Percentiles rank a stretch among this genome's conserved stretches.
phyloP scores from a whole-genome alignment of 2,113 vertebrate genomes.

The Candoia aspera region DNA sequence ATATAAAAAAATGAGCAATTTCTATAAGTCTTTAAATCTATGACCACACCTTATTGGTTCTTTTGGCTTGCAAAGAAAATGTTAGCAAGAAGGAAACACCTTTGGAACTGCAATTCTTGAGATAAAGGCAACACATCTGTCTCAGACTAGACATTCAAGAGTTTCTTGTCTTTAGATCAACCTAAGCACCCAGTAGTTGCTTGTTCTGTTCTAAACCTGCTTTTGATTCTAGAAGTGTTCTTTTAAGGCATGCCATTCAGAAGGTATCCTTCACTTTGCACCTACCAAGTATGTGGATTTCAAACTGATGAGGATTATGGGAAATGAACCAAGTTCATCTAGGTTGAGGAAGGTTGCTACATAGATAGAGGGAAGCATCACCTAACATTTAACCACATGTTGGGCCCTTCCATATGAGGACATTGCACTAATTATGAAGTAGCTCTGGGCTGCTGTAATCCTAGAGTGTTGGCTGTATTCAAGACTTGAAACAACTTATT shows the following conservation, averaged over 20 bases:
- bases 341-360: background rate
- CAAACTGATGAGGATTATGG: too few species aligned
- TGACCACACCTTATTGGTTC: background rate
- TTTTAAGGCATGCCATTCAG: too few species aligned
- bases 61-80: background rate
- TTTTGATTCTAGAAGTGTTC: too few species aligned
- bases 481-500: too few species aligned
- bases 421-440: too few species aligned
- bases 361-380: background rate
- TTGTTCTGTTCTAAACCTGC: background rate
- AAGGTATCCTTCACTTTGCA: too few species aligned
- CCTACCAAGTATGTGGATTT: too few species aligned
- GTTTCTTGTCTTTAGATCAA: background rate
- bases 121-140: background rate
- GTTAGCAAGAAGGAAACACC: background rate
- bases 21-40: background rate
- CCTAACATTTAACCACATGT: background rate
- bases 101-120: background rate
- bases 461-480: too few species aligned
- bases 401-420: too few species aligned
- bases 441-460: too few species aligned
- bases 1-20: too few species aligned
- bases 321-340: background rate
- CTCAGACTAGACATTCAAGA: too few species aligned
- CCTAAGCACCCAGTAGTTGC: background rate